A percentile compares a stretch with the other conserved stretches of the same genome.
These are phyloP conservation scores for Eupleurogrammus muticus DNA, from an alignment of 2,797 vertebrate species.

Conservation along the genomic window DNA sequence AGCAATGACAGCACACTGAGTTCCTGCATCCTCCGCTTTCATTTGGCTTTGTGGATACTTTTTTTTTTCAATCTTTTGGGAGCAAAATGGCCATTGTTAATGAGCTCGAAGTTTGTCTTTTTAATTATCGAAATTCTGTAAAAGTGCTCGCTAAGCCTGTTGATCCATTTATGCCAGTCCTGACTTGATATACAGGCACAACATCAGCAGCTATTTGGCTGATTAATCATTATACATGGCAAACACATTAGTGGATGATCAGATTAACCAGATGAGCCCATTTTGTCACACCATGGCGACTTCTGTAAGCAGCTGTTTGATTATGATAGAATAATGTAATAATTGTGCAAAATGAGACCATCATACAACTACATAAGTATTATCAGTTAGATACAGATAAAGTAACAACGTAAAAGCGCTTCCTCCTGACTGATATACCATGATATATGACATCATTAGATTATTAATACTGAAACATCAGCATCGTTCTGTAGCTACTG, in stretches of 20 bases:
- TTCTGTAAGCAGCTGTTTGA: neutral
- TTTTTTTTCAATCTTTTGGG: slow-evolving; percentile 12
- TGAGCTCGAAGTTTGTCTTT: slow-evolving; percentile 4
- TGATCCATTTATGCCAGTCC: neutral
- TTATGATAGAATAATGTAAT: too few relatives aligned
- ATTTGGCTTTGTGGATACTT: neutral
- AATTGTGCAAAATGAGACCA: too few relatives aligned
- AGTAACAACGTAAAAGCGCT: too few relatives aligned
- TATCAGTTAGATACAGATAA: too few relatives aligned
- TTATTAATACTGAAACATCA: too few relatives aligned
- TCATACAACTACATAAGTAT: too few relatives aligned
- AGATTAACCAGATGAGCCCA: neutral
- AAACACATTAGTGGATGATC: neutral
- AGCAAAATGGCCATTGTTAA: slow-evolving; percentile 12
- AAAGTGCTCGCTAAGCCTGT: neutral
- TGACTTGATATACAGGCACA: too few relatives aligned
- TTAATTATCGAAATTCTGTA: slow-evolving; percentile 7
- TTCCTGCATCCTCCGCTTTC: neutral
- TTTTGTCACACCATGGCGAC: neutral
- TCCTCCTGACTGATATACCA: too few relatives aligned
- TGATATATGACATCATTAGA: too few relatives aligned
- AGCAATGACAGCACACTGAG: neutral
- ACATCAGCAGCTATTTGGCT: too few relatives aligned
- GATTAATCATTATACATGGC: too few relatives aligned
- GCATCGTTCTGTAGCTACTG: too few relatives aligned